phyloP scores from a whole-genome alignment of 2,113 vertebrate species.

The Cygnus buccinator region DNA sequence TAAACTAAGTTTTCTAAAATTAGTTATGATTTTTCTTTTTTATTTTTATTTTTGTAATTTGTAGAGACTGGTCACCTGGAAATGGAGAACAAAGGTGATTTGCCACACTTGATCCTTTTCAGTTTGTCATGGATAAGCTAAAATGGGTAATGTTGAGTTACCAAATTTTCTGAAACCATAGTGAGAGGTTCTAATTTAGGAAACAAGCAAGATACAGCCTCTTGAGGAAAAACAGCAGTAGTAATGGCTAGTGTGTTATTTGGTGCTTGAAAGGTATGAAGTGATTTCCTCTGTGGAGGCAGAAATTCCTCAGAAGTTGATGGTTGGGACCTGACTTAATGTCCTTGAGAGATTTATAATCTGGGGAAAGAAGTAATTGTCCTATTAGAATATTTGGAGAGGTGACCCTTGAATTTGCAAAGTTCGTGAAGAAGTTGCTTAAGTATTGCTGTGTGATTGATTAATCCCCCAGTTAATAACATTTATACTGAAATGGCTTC shows the following conservation, averaged over 20 bases:
- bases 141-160: neutral
- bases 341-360: neutral
- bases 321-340: neutral
- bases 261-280: neutral
- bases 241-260: neutral
- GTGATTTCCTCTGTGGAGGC: neutral
- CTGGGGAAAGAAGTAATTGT: neutral
- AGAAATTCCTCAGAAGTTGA: neutral
- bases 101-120: neutral
- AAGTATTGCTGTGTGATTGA: slow-evolving; percentile 27
- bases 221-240: neutral
- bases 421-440: slow-evolving; percentile 24
- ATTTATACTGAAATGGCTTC: slow-evolving; percentile 21
- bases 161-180: neutral
- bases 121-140: neutral
- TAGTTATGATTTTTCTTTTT: neutral
- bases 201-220: neutral
- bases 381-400: neutral
- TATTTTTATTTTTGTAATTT: neutral
- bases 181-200: neutral
- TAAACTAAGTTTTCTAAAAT: neutral
- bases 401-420: neutral
- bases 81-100: neutral
- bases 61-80: neutral
- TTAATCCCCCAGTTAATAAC: slow-evolving; percentile 48